Evolutionary conservation across 2,113 vertebrate species (phyloP).

Genomic region (Myrmecophaga tridactyla): DNA sequence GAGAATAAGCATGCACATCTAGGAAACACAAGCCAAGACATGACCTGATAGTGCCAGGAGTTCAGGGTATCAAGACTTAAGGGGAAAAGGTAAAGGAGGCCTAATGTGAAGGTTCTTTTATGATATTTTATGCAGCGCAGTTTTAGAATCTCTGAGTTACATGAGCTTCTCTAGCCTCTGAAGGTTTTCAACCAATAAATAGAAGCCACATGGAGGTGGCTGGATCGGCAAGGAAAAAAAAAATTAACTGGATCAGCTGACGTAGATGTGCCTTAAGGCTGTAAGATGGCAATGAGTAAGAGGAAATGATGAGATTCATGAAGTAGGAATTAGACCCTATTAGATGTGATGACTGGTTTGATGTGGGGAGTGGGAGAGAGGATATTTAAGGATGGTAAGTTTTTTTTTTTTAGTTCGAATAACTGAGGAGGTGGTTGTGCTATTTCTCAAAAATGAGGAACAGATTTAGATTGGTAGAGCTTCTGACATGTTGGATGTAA

Average conservation of each 20-base stretch:
- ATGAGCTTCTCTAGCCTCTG: not conserved
- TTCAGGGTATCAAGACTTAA: not conserved
- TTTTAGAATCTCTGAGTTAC: not conserved
- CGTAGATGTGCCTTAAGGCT: not conserved
- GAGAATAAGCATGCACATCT: not conserved
- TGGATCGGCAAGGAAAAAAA: not conserved
- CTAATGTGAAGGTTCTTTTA: not conserved
- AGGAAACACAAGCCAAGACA: not conserved
- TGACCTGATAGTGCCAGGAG: accelerated
- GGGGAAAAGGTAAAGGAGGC: not conserved
- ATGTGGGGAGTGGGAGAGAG: not conserved
- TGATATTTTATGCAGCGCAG: no score
- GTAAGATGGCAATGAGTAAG: not conserved
- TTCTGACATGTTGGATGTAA: not conserved
- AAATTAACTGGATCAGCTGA: not conserved
- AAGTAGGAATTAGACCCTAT: not conserved
- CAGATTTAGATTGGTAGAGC: not conserved
- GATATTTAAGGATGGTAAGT: not conserved
- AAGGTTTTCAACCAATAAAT: not conserved
- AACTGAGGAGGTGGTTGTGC: not conserved
- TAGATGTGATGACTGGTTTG: not conserved
- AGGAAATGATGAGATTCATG: not conserved
- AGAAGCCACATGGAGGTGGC: not conserved
- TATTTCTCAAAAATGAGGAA: not conserved
- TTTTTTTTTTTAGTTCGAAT: not conserved